phyloP scores from a whole-genome alignment of 37 sponge, comb jelly and placozoan species.

The Corticium candelabrum region DNA sequence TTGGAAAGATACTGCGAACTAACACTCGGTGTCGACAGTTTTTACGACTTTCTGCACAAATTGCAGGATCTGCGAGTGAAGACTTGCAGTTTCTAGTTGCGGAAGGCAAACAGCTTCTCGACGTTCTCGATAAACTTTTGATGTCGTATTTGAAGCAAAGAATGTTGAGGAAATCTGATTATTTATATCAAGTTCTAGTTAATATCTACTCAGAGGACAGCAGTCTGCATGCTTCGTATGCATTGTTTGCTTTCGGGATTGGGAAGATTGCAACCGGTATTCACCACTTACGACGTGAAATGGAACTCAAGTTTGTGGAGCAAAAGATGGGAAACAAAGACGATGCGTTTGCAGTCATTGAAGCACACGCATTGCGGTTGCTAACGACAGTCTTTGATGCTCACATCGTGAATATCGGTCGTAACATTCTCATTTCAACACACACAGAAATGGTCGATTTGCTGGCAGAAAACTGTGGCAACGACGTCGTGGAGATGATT shows the following conservation, averaged over 20 bases:
- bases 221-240: constrained; percentile 23
- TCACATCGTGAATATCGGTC: constrained; percentile 38
- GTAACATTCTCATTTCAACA: constrained; percentile 37
- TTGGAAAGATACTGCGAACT: constrained; percentile 54
- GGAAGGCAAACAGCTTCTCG: constrained; percentile 30
- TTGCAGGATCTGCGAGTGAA: constrained; percentile 43
- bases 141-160: constrained; percentile 42
- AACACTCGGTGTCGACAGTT: constrained; percentile 26
- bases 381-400: constrained; percentile 59
- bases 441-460: constrained; percentile 32
- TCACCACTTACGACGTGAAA: constrained; percentile 35
- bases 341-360: constrained; percentile 63
- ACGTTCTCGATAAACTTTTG: constrained; percentile 28
- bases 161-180: constrained; percentile 42
- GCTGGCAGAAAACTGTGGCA: constrained; percentile 37
- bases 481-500: constrained; percentile 1
- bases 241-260: constrained; percentile 54
- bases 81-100: constrained; percentile 55
- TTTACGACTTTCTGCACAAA: constrained; percentile 45
- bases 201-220: constrained; percentile 33
- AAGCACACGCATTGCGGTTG: constrained; percentile 56
- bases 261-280: constrained; percentile 55
- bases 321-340: constrained; percentile 35
- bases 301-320: constrained; percentile 41
- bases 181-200: constrained; percentile 57